phyloP scores from a whole-genome alignment of 23 tunicate genomes.

The Corella eumyota region DNA sequence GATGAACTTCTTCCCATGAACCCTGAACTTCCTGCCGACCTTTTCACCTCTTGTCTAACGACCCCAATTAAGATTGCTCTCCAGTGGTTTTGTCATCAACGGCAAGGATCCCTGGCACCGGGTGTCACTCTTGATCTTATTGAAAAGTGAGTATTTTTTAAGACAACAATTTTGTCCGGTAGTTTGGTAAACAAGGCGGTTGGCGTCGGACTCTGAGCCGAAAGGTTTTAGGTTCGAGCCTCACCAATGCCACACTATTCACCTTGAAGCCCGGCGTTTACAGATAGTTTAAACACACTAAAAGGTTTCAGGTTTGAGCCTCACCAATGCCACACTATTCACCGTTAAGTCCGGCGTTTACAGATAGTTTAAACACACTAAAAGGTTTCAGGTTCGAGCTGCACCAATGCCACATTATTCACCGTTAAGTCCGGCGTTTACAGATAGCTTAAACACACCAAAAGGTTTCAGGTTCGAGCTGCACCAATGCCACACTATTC shows the following conservation, averaged over 20 bases:
- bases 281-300: too few species aligned
- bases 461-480: too few species aligned
- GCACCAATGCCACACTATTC: too few species aligned
- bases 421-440: background rate
- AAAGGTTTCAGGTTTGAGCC: too few species aligned
- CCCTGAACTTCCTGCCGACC: conserved; percentile 89
- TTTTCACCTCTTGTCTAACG: conserved; percentile 89
- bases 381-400: too few species aligned
- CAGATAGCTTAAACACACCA: too few species aligned
- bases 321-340: too few species aligned
- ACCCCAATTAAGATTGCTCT: conserved; percentile 94
- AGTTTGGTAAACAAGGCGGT: background rate
- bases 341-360: too few species aligned
- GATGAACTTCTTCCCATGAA: conserved; percentile 88
- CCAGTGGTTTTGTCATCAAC: conserved; percentile 87
- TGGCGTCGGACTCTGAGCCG: background rate
- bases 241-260: too few species aligned
- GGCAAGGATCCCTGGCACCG: conserved; percentile 59
- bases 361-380: too few species aligned
- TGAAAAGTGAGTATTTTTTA: conserved; percentile 70
- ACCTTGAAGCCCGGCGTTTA: too few species aligned
- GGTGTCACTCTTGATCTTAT: conserved; percentile 61
- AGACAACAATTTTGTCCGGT: background rate
- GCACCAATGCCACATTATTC: too few species aligned
- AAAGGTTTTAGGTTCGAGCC: background rate